Conservation (phyloP, 2,113 vertebrate genomes). For the Varanus komodoensis region DNA sequence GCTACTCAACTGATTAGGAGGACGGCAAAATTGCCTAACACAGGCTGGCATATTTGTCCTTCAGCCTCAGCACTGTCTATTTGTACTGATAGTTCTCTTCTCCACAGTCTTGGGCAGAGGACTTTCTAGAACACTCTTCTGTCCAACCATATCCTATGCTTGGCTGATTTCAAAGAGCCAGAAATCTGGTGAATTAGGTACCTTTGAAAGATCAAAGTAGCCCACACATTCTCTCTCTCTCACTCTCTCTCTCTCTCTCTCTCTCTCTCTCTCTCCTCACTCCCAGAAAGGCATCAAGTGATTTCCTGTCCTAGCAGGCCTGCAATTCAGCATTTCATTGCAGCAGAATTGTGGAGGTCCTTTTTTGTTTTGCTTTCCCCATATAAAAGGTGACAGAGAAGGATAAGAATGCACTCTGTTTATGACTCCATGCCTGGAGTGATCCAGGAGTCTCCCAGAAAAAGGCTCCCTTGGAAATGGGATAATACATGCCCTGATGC, state of each 20-base stretch:
- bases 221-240: background rate
- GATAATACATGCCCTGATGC: slow-evolving; percentile 43
- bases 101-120: too few relatives aligned
- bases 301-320: background rate
- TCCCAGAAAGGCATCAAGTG: background rate
- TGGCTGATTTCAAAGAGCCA: background rate
- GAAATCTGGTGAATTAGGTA: slow-evolving; percentile 29
- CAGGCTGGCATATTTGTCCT: background rate
- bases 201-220: slow-evolving; percentile 35
- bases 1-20: background rate
- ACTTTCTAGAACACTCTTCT: background rate
- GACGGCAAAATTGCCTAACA: background rate
- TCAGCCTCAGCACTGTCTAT: background rate
- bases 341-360: background rate
- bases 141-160: background rate
- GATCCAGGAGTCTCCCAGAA: slow-evolving; percentile 6
- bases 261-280: background rate
- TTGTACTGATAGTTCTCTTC: background rate
- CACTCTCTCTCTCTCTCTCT: too few relatives aligned
- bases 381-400: slow-evolving; percentile 28
- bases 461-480: slow-evolving; percentile 7
- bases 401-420: slow-evolving; percentile 26
- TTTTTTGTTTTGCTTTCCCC: background rate
- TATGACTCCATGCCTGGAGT: slow-evolving; percentile 24
- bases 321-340: background rate